Evolutionary conservation across 2,113 vertebrate species (phyloP).

Genomic region (Recurvirostra avosetta): DNA sequence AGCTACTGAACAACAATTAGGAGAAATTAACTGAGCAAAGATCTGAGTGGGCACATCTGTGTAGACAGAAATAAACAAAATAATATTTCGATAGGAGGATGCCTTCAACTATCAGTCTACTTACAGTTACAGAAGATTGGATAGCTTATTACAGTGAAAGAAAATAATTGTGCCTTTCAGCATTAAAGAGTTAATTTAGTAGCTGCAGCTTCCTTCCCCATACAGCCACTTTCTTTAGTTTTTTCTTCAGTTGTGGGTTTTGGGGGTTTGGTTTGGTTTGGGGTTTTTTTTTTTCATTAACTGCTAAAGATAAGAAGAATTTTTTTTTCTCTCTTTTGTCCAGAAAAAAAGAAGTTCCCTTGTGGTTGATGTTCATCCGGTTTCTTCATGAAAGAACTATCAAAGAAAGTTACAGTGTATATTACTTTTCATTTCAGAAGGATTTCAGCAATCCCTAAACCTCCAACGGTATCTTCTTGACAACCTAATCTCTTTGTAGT

Average conservation of each 20-base stretch:
- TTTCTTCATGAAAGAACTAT: constrained; percentile 47
- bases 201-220: background rate
- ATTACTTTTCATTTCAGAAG: constrained; percentile 57
- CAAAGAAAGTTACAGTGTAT: constrained; percentile 32
- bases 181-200: background rate
- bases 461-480: constrained; percentile 40
- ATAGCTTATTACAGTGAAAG: background rate
- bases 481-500: constrained; percentile 57
- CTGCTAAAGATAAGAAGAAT: background rate
- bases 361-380: constrained; percentile 10
- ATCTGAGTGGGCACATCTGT: background rate
- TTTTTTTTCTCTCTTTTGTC: background rate
- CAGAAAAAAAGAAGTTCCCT: background rate
- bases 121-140: background rate
- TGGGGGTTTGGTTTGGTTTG: no score
- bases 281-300: background rate
- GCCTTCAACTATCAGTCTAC: background rate
- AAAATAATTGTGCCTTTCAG: background rate
- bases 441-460: constrained; percentile 58
- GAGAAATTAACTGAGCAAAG: background rate
- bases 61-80: background rate
- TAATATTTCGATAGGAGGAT: background rate
- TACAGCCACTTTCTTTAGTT: accelerated
- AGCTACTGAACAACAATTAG: background rate
- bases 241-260: background rate